Evolutionary conservation across 2,888 invertebrate species (phyloP).

Genomic region (Timema cristinae): DNA sequence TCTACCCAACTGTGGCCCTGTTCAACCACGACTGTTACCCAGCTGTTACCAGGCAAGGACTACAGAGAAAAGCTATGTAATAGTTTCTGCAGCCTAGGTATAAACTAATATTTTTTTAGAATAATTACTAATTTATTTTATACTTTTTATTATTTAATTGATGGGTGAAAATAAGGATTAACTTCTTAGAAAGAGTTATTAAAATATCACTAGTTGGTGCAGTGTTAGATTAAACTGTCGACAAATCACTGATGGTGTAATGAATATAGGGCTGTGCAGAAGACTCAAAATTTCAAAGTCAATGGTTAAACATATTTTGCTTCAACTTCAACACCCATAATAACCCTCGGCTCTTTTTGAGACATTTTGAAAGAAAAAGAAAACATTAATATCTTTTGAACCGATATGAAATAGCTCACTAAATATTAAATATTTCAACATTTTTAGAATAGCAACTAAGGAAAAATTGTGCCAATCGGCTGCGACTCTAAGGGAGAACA

Average conservation of each 20-base stretch:
- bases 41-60: constrained; percentile 61
- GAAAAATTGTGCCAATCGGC: no score
- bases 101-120: background rate
- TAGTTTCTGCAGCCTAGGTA: background rate
- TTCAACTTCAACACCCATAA: background rate
- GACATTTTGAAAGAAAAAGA: constrained; percentile 15
- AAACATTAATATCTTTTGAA: no score
- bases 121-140: background rate
- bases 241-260: background rate
- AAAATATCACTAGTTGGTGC: background rate
- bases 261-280: background rate
- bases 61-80: background rate
- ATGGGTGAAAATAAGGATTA: background rate
- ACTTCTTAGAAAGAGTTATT: background rate
- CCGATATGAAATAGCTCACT: no score
- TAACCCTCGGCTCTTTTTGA: background rate
- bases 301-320: background rate
- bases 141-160: background rate
- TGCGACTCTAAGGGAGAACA: no score
- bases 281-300: background rate
- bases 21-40: constrained; percentile 85
- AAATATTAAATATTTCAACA: no score
- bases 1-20: constrained; percentile 71
- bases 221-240: background rate
- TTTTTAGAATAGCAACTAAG: no score